Base-by-base conservation (phyloP, 1,140 invertebrate species). In the Papilio polyxenes region DNA sequence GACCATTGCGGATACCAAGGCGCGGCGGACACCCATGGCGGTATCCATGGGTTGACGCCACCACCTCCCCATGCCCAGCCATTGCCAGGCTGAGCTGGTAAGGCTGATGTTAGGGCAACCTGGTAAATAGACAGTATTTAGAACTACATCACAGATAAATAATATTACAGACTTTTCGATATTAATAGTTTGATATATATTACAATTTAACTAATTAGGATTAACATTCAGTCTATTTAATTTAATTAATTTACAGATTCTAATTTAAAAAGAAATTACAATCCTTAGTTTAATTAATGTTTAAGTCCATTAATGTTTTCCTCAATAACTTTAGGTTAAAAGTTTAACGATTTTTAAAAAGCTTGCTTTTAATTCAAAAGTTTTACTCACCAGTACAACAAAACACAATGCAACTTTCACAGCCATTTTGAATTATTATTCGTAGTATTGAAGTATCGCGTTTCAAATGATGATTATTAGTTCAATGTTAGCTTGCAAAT, bases 1-100 rank as follows among this genome's bases (percentile, higher is more conserved):
- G 83, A 69, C 91, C 91, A 93, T 80, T 92, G 90, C 0, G 93
- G 91, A 65, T 82, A 89, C 90, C 92, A 93, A 2, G 92, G 89
- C 0, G 89, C 86, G 2, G 84, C 15, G 3, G 91, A 81, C 0
- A 94, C 59, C 92, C 92, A 94, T 51, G 91, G 88, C 1, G 91
- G 92, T 17, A 92, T 89, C 88, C 89, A 92, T 8, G 90, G 89
- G 84, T 90, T 92, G 20, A 69, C 86, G 11, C 82, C 91, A 11
- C 82, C 87, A 56, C 77, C 74, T 13, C 78, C 87, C 83, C 83
- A 86, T 9, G 40, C 86, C 62, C 76, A 75, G 2, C 83, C 86
- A 23, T 65, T 83, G 72, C 81, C 87, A n/a, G 86, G 81, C 53
- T 84, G 83, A 15, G 85, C 85, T 20, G 90, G 90, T n/a, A 89